A percentile compares a stretch with the other conserved stretches of the same genome.
Conservation (phyloP, 2,888 invertebrate species). For the Tenthredo amoena region DNA sequence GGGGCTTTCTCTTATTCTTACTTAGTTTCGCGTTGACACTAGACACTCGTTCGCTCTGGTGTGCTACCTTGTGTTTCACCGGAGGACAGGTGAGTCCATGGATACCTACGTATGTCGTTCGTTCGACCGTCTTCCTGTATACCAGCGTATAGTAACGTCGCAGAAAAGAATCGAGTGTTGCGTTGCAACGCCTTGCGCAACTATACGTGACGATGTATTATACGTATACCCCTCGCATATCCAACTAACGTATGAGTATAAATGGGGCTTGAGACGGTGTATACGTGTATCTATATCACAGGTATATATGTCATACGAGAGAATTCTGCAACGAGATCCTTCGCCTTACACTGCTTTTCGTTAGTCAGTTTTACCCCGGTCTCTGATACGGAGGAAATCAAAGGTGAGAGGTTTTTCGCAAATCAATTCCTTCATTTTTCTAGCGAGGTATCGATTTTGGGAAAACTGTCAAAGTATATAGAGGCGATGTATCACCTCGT, state of each 20-base stretch:
- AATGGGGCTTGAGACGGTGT: not conserved
- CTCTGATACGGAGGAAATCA: too few relatives aligned
- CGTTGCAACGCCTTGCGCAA: constrained; percentile 52
- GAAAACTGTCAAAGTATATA: not conserved
- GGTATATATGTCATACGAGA: not conserved
- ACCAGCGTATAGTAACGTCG: not conserved
- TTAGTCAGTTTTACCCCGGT: not conserved
- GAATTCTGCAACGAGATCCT: not conserved
- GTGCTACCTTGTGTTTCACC: constrained; percentile 52
- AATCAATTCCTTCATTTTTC: too few relatives aligned
- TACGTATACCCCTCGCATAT: not conserved
- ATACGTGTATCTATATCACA: not conserved
- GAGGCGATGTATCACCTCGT: not conserved
- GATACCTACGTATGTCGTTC: not conserved
- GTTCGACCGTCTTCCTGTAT: constrained; percentile 55
- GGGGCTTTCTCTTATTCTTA: constrained; percentile 55
- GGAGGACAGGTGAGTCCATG: constrained; percentile 54
- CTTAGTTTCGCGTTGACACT: constrained; percentile 63
- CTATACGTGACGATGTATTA: constrained; percentile 57
- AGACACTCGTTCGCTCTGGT: constrained; percentile 68
- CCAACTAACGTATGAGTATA: not conserved
- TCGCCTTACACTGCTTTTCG: not conserved
- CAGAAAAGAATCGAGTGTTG: constrained; percentile 43
- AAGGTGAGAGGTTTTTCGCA: too few relatives aligned
- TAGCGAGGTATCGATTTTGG: not conserved